Evolutionary conservation across 2,797 vertebrate species (phyloP).

Genomic region (Chromis chromis): DNA sequence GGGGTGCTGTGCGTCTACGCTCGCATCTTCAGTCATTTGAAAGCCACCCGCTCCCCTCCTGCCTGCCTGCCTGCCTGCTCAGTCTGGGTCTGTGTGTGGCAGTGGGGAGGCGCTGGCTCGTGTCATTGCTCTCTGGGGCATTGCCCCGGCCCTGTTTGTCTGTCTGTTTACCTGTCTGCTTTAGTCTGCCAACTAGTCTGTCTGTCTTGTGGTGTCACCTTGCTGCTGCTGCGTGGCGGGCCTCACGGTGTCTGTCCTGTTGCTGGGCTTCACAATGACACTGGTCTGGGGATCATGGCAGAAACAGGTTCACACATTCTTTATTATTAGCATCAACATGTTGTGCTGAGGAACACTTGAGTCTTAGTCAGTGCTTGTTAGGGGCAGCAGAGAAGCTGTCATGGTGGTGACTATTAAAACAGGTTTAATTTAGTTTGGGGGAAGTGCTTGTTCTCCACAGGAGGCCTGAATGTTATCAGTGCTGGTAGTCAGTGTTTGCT

Average conservation of each 20-base stretch:
- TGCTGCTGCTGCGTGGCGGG: slow-evolving; percentile 35
- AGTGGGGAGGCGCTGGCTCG: slow-evolving; percentile 48
- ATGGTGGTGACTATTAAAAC: slow-evolving; percentile 45
- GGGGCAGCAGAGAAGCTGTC: slow-evolving; percentile 28
- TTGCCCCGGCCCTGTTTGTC: slow-evolving; percentile 71
- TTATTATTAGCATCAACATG: slow-evolving; percentile 64
- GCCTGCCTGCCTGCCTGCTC: slow-evolving; percentile 50
- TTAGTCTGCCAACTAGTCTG: slow-evolving; percentile 67
- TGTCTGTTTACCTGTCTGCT: slow-evolving; percentile 78
- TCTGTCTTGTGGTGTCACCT: slow-evolving; percentile 74
- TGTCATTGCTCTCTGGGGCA: slow-evolving; percentile 77
- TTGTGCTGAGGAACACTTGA: slow-evolving; percentile 45
- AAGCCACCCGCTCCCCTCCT: slow-evolving; percentile 49
- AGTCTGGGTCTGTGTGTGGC: slow-evolving; percentile 43
- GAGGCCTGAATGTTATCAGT: slow-evolving; percentile 8
- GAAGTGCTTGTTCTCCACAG: slow-evolving; percentile 22
- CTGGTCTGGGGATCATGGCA: slow-evolving; percentile 45
- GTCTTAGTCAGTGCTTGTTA: slow-evolving; percentile 54
- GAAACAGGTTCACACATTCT: slow-evolving; percentile 55
- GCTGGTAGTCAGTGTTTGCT: not conserved
- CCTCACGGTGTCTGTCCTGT: slow-evolving; percentile 49
- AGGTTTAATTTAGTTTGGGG: slow-evolving; percentile 38
- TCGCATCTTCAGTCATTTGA: slow-evolving; percentile 60
- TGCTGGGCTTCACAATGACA: slow-evolving; percentile 54
- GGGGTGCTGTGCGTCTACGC: slow-evolving; percentile 65